Base-by-base conservation (phyloP, 1,140 invertebrate genomes). In the Eumeta japonica region DNA sequence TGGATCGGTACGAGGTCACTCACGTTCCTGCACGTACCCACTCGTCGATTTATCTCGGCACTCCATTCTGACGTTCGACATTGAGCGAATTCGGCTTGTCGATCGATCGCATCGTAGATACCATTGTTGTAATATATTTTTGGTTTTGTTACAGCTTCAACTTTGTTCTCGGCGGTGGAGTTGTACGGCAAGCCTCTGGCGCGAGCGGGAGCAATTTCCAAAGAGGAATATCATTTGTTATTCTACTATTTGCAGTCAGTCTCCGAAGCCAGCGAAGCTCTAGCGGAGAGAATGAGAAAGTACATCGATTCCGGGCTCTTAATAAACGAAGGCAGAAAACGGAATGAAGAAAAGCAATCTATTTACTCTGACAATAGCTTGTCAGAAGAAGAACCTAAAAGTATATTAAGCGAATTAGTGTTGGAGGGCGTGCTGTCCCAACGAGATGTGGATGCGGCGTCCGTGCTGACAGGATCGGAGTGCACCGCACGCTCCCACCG, bases 201-300 rank as follows among this genome's bases (percentile, higher is more conserved):
- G 17, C 58, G 70, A 12, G 71, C 74, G 17, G 60, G 68, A 35
- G 71, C 66, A 5, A 67, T 76, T 20, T 67, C 62, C 12, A 66
- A 70, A 47, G 61, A 70, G 39, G 74, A 76, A 43, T 75, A 72
- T 38, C 64, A 74, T 44, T 49, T 75, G 34, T 48, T 76, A 4
- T 76, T 75, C 42, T 74, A 73, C 43, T 72, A 73, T 42, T 42
- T 76, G 31, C 65, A 75, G 52, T 72, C 65, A 10, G 64, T 76
- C n/a, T 74, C 71, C 10, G 67, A 73, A 55, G 73, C 70, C 10
- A 75, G 71, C 28, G 70, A 66, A 35, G 62, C 70, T 15, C 54
- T 76, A 1, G 68, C 70, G 5, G 59, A 71, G 43, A 55, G 71
- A 16, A 70, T 76, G 62, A 55, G 67, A 36, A 75, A 67, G 48